Percentiles rank a stretch among this genome's conserved stretches.
phyloP scores from a whole-genome alignment of 2,888 invertebrate species.

The Nephrotoma guestfalica region DNA sequence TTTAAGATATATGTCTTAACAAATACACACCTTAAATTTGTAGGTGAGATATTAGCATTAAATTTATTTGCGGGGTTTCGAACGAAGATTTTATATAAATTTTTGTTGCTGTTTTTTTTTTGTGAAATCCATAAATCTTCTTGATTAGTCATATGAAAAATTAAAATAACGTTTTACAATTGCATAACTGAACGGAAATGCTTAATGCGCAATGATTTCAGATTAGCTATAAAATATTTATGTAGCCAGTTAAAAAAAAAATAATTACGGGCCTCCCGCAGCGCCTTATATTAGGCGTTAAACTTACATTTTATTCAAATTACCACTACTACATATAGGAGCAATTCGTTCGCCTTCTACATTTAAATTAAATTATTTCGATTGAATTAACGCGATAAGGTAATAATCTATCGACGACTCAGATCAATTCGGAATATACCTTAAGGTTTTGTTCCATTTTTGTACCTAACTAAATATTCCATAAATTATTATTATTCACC shows the following conservation, averaged over 20 bases:
- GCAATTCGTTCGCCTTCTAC: too few relatives aligned
- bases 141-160: neutral
- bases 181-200: neutral
- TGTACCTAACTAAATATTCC: neutral
- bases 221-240: too few relatives aligned
- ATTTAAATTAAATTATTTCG: neutral
- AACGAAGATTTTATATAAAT: neutral
- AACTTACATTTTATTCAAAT: too few relatives aligned
- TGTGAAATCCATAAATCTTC: neutral
- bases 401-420: neutral
- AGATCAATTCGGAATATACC: neutral
- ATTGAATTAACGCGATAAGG: neutral
- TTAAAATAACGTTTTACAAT: neutral
- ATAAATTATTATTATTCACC: neutral
- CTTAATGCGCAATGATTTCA: too few relatives aligned
- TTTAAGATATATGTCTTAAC: neutral
- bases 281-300: too few relatives aligned
- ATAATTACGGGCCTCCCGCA: too few relatives aligned
- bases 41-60: neutral
- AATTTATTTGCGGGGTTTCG: neutral
- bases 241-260: too few relatives aligned
- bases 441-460: neutral
- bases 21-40: neutral
- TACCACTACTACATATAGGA: too few relatives aligned
- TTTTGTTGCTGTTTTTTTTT: neutral